Conservation (phyloP, 2,888 invertebrate species). For the Fragum sueziense region DNA sequence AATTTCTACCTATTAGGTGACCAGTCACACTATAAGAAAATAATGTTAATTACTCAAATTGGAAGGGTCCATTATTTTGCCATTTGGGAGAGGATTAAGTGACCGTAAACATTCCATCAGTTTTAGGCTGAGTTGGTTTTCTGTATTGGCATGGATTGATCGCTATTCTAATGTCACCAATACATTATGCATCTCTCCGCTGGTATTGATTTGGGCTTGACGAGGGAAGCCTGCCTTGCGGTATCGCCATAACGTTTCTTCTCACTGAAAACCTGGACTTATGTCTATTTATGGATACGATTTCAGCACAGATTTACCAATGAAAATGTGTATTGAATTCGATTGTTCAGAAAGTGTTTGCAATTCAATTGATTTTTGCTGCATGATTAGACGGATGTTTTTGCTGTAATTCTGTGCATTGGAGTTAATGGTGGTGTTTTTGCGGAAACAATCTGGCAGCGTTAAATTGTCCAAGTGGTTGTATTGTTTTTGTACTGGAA, state of each 20-base stretch:
- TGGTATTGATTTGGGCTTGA: conserved; percentile 43
- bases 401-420: not conserved
- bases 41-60: too few species aligned
- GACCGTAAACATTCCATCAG: not conserved
- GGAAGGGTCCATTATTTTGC: too few species aligned
- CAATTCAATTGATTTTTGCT: not conserved
- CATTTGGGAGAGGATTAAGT: too few species aligned
- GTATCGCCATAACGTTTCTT: not conserved
- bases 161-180: conserved; percentile 51
- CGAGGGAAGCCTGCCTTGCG: conserved; percentile 1
- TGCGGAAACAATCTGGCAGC: conserved; percentile 55
- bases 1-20: too few species aligned
- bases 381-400: not conserved
- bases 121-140: not conserved
- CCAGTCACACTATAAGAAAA: too few species aligned
- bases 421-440: not conserved
- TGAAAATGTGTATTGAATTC: not conserved
- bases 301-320: not conserved
- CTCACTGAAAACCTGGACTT: not conserved
- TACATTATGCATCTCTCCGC: conserved; percentile 46
- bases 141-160: conserved; percentile 34
- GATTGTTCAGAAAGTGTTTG: conserved; percentile 8
- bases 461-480: conserved; percentile 30
- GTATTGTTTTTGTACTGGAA: conserved; percentile 53
- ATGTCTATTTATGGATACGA: not conserved